Percentiles rank a stretch among this genome's conserved stretches.
These are phyloP conservation scores for Helarctos malayanus DNA, from an alignment of 2,797 vertebrate genomes.

Conservation along the genomic window DNA sequence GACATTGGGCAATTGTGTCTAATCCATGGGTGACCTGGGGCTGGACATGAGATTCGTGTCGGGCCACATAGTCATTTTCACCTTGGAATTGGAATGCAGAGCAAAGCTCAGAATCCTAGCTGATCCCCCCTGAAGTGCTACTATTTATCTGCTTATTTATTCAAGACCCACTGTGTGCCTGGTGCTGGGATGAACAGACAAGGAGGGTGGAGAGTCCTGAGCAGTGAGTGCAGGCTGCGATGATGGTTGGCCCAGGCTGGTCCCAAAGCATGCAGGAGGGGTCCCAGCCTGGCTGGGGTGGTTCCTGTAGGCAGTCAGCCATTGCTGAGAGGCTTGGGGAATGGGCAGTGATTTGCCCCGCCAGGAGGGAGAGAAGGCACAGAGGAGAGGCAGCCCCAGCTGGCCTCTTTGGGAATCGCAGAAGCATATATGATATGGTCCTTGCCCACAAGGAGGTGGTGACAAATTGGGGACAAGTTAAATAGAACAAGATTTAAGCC, in stretches of 20 bases:
- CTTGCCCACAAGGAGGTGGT: slow-evolving; percentile 1
- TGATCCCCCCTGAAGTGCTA: background rate
- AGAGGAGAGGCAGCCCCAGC: background rate
- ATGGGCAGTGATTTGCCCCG: accelerated
- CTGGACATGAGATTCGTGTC: background rate
- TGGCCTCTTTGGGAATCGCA: background rate
- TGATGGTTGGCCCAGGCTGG: background rate
- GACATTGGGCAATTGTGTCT: background rate
- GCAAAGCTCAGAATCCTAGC: background rate
- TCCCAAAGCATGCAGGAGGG: background rate
- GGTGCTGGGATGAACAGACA: background rate
- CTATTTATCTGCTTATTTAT: background rate
- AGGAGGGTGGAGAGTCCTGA: background rate
- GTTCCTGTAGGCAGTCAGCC: accelerated
- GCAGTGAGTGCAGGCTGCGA: accelerated
- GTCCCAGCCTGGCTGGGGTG: background rate
- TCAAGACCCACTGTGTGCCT: background rate
- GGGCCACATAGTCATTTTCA: background rate
- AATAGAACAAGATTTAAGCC: slow-evolving; percentile 67
- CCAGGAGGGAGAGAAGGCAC: background rate
- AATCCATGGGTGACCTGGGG: accelerated
- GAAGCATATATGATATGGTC: background rate
- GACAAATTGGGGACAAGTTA: slow-evolving; percentile 66
- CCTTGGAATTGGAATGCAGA: background rate
- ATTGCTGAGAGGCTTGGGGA: background rate